Conservation (phyloP, 2,888 invertebrate species). For the Labia minor region DNA sequence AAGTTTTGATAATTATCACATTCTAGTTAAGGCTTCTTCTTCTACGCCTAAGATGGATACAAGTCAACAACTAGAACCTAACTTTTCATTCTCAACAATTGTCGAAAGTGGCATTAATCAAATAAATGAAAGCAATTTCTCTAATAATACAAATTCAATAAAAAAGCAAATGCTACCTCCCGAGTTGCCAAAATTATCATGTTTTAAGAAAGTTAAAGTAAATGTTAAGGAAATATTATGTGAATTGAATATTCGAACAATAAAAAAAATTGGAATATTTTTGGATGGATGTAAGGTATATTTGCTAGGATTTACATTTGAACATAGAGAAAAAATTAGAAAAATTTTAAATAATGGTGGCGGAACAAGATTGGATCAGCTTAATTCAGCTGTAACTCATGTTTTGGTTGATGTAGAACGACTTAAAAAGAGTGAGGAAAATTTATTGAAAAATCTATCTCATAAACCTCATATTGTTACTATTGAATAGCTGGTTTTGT, state of each 20-base stretch:
- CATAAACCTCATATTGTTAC: slow-evolving; percentile 50
- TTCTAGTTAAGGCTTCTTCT: slow-evolving; percentile 55
- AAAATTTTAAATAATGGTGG: slow-evolving; percentile 64
- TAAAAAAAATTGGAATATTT: slow-evolving; percentile 65
- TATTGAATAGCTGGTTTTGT: slow-evolving; percentile 66
- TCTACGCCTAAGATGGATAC: slow-evolving; percentile 35
- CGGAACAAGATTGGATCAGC: slow-evolving; percentile 67
- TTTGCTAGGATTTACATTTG: slow-evolving; percentile 52
- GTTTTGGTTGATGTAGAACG: slow-evolving; percentile 55
- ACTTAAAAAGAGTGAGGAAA: slow-evolving; percentile 33
- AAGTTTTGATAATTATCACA: slow-evolving; percentile 47
- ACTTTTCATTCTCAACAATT: slow-evolving; percentile 39
- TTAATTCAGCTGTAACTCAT: slow-evolving; percentile 70
- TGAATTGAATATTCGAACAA: slow-evolving; percentile 49
- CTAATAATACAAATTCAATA: neutral
- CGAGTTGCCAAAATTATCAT: too few relatives aligned
- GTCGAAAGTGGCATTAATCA: slow-evolving; percentile 14
- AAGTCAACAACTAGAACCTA: slow-evolving; percentile 29
- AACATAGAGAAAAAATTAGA: slow-evolving; percentile 54
- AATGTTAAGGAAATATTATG: slow-evolving; percentile 26
- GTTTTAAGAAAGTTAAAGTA: neutral
- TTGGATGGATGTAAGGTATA: slow-evolving; percentile 80
- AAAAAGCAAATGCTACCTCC: too few relatives aligned
- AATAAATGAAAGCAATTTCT: slow-evolving; percentile 22
- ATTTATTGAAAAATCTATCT: slow-evolving; percentile 28